Evolutionary conservation across 2,888 invertebrate species (phyloP).

Genomic region (Drosophila fungiperda): DNA sequence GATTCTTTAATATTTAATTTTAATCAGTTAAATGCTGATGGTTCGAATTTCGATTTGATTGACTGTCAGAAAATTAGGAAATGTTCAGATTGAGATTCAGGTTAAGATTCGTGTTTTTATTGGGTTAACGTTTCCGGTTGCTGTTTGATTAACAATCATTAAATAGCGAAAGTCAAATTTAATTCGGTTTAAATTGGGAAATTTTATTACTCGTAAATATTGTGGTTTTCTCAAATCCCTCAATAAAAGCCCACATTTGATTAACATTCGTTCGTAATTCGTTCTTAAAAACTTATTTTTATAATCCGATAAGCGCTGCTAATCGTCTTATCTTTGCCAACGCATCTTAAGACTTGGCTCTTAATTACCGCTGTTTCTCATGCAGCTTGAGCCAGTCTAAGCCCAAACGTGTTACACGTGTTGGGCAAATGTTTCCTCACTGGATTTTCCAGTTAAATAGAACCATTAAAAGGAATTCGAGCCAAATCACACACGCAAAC

Average conservation of each 20-base stretch:
- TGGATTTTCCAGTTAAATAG: slow-evolving; percentile 35
- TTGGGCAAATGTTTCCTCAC: slow-evolving; percentile 37
- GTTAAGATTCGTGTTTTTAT: background rate
- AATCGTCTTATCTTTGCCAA: slow-evolving; percentile 30
- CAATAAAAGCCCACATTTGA: background rate
- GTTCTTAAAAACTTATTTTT: background rate
- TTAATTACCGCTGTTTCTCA: slow-evolving; percentile 38
- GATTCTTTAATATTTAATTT: background rate
- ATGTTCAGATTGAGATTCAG: background rate
- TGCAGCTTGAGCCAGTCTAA: slow-evolving; percentile 35
- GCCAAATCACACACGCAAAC: slow-evolving; percentile 6
- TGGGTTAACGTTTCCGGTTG: background rate
- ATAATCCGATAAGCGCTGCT: slow-evolving; percentile 7
- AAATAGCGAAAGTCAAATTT: background rate
- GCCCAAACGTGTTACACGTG: slow-evolving; percentile 43
- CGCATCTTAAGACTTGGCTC: slow-evolving; percentile 11
- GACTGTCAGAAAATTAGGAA: background rate
- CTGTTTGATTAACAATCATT: background rate
- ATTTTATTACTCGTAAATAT: background rate
- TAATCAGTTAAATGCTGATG: background rate
- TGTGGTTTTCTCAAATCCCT: background rate
- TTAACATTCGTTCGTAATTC: slow-evolving; percentile 3
- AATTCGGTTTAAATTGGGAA: background rate
- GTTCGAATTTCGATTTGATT: background rate
- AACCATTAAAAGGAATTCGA: slow-evolving; percentile 40